Percentiles rank a stretch among this genome's conserved stretches.
Evolutionary conservation across 2,888 invertebrate species (phyloP).

Genomic region (Philonicus albiceps): DNA sequence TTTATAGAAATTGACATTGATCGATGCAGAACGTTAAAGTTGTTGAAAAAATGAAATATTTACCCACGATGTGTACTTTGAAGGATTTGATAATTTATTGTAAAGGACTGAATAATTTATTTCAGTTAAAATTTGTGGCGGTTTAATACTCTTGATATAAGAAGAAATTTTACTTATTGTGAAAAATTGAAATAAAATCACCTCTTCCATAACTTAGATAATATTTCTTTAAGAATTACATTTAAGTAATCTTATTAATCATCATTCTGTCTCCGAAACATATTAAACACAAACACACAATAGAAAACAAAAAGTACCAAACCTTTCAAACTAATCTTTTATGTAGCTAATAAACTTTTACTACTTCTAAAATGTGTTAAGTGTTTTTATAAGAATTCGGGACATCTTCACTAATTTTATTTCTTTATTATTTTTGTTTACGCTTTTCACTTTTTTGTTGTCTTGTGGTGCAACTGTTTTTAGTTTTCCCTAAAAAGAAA

Average conservation of each 20-base stretch:
- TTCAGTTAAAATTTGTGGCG: background rate
- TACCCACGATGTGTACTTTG: background rate
- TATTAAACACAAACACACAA: background rate
- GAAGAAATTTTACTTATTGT: background rate
- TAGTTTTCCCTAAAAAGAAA: slow-evolving; percentile 42
- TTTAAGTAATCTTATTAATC: background rate
- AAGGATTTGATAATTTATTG: background rate
- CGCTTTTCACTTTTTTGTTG: slow-evolving; percentile 42
- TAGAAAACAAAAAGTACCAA: background rate
- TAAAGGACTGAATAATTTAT: background rate
- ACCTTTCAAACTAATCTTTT: slow-evolving; percentile 1
- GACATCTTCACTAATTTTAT: slow-evolving; percentile 14
- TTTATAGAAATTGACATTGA: background rate
- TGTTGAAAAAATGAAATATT: background rate
- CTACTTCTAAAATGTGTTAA: slow-evolving; percentile 23
- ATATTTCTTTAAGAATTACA: background rate
- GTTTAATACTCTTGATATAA: background rate
- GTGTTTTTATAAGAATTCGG: slow-evolving; percentile 44
- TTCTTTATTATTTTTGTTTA: background rate
- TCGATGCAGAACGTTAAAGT: background rate
- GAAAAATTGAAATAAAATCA: background rate
- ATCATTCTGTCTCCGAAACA: slow-evolving; percentile 16
- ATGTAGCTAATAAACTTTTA: slow-evolving; percentile 25
- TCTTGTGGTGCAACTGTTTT: slow-evolving; percentile 45
- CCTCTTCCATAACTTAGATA: background rate